phyloP scores from a whole-genome alignment of 1,140 invertebrate species.

The Polyergus mexicanus region DNA sequence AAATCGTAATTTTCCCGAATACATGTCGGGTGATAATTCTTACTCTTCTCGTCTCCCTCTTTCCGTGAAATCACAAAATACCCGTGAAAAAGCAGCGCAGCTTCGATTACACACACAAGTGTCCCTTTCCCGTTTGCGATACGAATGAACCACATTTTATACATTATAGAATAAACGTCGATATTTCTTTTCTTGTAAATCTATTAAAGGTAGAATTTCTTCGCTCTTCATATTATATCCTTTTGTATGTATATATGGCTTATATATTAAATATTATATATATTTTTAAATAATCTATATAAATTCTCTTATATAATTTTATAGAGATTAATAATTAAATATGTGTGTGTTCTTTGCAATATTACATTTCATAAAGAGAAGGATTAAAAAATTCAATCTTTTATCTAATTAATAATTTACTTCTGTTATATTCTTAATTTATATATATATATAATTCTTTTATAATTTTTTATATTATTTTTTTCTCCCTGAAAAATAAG shows the following conservation, averaged over 20 bases:
- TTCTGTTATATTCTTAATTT: background rate
- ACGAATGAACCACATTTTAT: background rate
- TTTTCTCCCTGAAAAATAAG: too few relatives aligned
- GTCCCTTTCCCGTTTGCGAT: background rate
- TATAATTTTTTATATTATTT: too few relatives aligned
- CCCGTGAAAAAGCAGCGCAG: slow-evolving; percentile 13
- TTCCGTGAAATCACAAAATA: slow-evolving; percentile 40
- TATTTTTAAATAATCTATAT: background rate
- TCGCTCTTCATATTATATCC: background rate
- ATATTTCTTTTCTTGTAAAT: background rate
- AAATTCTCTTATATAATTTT: background rate
- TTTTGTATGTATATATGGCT: background rate
- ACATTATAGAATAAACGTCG: background rate
- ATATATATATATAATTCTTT: too few relatives aligned
- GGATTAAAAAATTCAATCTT: too few relatives aligned
- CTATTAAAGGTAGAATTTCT: background rate
- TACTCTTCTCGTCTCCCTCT: background rate
- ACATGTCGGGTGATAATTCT: slow-evolving; percentile 29
- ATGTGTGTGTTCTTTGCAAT: too few relatives aligned
- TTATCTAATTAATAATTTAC: too few relatives aligned
- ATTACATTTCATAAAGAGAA: too few relatives aligned
- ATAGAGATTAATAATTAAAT: too few relatives aligned
- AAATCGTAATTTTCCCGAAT: slow-evolving; percentile 29
- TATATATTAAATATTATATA: background rate
- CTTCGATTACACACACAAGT: background rate